Percentiles rank a stretch among this genome's conserved stretches.
Conservation (phyloP, 1,140 invertebrate genomes). For the Macrobrachium nipponense region DNA sequence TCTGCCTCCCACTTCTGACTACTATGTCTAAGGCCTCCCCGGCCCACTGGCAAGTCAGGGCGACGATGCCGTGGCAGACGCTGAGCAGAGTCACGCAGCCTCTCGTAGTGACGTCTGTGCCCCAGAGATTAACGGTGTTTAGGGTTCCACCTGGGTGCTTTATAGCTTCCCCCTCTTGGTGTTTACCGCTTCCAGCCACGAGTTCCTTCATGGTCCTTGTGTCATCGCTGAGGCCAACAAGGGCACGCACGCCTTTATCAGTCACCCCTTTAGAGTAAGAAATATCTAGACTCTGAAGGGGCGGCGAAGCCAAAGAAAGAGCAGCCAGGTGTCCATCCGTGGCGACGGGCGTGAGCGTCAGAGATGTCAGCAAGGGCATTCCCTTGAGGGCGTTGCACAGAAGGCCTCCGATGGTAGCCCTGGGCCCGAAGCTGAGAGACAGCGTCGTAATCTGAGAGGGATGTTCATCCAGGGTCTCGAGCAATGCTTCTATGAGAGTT, state of each 20-base stretch:
- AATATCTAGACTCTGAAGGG: slow-evolving; percentile 32
- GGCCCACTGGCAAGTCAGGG: slow-evolving; percentile 44
- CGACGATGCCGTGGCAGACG: slow-evolving; percentile 21
- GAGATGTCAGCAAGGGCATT: slow-evolving; percentile 36
- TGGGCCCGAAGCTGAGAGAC: slow-evolving; percentile 35
- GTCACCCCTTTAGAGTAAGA: slow-evolving; percentile 42
- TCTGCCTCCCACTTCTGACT: slow-evolving; percentile 27
- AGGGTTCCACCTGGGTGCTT: slow-evolving; percentile 14
- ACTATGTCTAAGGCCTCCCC: slow-evolving; percentile 48
- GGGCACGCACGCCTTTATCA: slow-evolving; percentile 39
- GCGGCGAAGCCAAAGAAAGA: slow-evolving; percentile 23
- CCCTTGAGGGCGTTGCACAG: slow-evolving; percentile 9
- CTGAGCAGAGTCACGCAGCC: slow-evolving; percentile 36
- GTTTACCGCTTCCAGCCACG: not conserved
- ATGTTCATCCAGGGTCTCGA: slow-evolving; percentile 39
- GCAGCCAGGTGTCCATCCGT: slow-evolving; percentile 40
- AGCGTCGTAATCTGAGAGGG: slow-evolving; percentile 31
- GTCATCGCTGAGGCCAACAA: slow-evolving; percentile 29
- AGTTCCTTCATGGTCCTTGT: slow-evolving; percentile 14
- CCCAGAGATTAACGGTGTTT: slow-evolving; percentile 43
- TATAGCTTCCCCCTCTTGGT: not conserved
- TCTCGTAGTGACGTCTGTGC: slow-evolving; percentile 42
- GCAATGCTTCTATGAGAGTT: slow-evolving; percentile 32
- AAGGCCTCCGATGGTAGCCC: slow-evolving; percentile 15
- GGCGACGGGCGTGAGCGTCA: slow-evolving; percentile 39